phyloP scores from a whole-genome alignment of 2,888 invertebrate genomes.

The Monoplex corrugatus region DNA sequence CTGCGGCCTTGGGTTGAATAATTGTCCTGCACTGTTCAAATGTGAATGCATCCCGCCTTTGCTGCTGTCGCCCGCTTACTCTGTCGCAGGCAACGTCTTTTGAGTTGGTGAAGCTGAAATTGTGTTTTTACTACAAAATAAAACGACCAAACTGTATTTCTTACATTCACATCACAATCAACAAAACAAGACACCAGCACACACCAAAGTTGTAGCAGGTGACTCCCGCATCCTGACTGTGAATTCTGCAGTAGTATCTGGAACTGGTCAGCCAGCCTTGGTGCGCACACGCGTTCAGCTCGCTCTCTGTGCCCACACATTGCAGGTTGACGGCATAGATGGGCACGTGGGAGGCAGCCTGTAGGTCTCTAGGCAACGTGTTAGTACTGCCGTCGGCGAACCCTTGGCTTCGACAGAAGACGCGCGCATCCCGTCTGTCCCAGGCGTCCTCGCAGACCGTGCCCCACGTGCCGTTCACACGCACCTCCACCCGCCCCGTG shows the following conservation, averaged over 20 bases:
- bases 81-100: too few relatives aligned
- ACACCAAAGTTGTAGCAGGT: constrained; percentile 74
- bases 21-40: too few relatives aligned
- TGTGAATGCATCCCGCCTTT: too few relatives aligned
- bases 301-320: constrained; percentile 69
- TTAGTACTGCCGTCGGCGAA: constrained; percentile 66
- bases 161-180: too few relatives aligned
- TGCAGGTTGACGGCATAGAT: constrained; percentile 73
- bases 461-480: constrained; percentile 87
- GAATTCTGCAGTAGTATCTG: constrained; percentile 61
- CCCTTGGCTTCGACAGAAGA: constrained; percentile 78
- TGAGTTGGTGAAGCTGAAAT: too few relatives aligned
- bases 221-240: constrained; percentile 69
- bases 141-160: too few relatives aligned
- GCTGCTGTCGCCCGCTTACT: too few relatives aligned
- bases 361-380: background rate
- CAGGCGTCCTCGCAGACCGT: constrained; percentile 89
- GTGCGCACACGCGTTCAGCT: constrained; percentile 71
- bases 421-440: constrained; percentile 87
- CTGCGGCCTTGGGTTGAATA: too few relatives aligned
- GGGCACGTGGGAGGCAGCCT: constrained; percentile 59
- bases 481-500: constrained; percentile 85
- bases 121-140: too few relatives aligned
- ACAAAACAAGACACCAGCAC: background rate
- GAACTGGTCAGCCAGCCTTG: constrained; percentile 67